Conservation (phyloP, 2,888 invertebrate species). For the Limenitis camilla region DNA sequence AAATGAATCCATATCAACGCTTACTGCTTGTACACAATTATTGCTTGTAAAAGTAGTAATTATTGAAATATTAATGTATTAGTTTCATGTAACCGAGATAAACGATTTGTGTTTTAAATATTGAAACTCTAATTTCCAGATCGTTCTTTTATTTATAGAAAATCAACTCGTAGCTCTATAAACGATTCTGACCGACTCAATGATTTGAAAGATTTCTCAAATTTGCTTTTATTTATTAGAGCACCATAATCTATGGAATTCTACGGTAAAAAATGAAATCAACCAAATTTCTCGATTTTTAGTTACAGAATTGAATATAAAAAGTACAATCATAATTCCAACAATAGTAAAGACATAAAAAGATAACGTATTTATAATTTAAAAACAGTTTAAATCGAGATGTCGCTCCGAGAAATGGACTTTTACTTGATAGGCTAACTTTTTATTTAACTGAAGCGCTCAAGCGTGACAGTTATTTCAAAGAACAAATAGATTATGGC, state of each 20-base stretch:
- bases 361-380: background rate
- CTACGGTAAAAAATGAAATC: conserved; percentile 17
- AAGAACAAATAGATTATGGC: conserved; percentile 74
- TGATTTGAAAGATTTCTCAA: conserved; percentile 31
- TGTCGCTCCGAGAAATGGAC: conserved; percentile 24
- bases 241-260: conserved; percentile 21
- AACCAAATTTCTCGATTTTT: background rate
- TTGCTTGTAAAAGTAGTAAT: too few relatives aligned
- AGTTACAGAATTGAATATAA: conserved; percentile 1
- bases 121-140: conserved; percentile 41
- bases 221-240: conserved; percentile 26
- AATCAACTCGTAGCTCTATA: conserved; percentile 44
- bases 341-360: background rate
- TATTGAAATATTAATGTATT: too few relatives aligned
- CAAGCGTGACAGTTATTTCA: conserved; percentile 70
- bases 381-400: conserved; percentile 8
- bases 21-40: too few relatives aligned
- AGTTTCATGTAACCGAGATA: too few relatives aligned
- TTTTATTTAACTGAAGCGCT: conserved; percentile 62
- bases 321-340: conserved; percentile 4
- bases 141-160: conserved; percentile 40
- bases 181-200: conserved; percentile 34
- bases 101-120: too few relatives aligned
- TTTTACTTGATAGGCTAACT: conserved; percentile 51
- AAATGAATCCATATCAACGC: too few relatives aligned